Conservation (phyloP, 2,888 invertebrate species). For the Dicyrtomina minuta region DNA sequence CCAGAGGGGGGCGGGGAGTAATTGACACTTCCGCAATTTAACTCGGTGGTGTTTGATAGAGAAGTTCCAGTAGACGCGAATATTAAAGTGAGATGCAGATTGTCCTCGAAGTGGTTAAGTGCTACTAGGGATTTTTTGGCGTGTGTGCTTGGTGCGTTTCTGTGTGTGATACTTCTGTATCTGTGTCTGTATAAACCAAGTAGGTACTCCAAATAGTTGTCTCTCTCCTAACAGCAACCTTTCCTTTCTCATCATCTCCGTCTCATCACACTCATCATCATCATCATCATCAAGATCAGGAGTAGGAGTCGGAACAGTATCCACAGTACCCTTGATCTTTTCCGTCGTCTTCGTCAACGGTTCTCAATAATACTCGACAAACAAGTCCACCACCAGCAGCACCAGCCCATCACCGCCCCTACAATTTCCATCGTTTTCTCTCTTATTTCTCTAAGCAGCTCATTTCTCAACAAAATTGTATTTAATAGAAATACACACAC, state of each 20-base stretch:
- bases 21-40: slow-evolving; percentile 55
- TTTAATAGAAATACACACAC: too few species aligned
- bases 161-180: slow-evolving; percentile 15
- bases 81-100: slow-evolving; percentile 44
- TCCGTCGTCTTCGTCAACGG: neutral
- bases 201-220: too few species aligned
- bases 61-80: slow-evolving; percentile 35
- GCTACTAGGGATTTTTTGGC: slow-evolving; percentile 26
- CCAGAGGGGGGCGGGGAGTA: slow-evolving; percentile 42
- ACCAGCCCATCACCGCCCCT: neutral
- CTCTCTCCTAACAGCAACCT: slow-evolving; percentile 5
- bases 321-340: neutral
- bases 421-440: too few species aligned
- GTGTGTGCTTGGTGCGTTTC: slow-evolving; percentile 31
- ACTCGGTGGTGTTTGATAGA: slow-evolving; percentile 42
- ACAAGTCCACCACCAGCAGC: neutral
- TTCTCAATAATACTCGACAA: neutral
- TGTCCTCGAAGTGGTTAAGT: slow-evolving; percentile 44
- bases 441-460: neutral
- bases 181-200: too few species aligned
- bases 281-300: too few species aligned
- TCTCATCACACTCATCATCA: neutral
- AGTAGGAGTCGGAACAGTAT: neutral
- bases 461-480: too few species aligned
- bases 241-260: slow-evolving; percentile 14